phyloP scores from a whole-genome alignment of 2,797 vertebrate species.

The Crocodylus rhombifer region DNA sequence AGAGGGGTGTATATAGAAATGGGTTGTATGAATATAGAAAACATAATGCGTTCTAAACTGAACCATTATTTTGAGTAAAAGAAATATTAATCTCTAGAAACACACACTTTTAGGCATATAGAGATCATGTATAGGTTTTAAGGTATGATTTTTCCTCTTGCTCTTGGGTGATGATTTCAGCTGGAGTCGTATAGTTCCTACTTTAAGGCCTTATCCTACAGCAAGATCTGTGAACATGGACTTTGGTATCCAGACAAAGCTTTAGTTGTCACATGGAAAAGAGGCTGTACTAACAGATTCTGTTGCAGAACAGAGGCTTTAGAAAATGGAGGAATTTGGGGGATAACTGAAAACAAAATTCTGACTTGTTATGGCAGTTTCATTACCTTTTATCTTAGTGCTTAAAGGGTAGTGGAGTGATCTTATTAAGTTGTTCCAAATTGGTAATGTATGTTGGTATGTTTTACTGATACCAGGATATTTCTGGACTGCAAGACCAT shows the following conservation, averaged over 20 bases:
- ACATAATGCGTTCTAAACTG: neutral
- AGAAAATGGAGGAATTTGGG: neutral
- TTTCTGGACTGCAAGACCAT: constrained; percentile 96
- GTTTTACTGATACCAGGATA: constrained; percentile 85
- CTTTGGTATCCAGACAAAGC: neutral
- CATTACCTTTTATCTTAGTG: neutral
- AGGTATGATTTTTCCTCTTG: neutral
- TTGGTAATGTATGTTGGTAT: constrained; percentile 1
- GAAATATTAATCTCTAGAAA: too few species aligned
- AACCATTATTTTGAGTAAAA: neutral
- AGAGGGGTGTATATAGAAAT: neutral
- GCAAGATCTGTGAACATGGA: neutral
- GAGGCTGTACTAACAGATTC: neutral
- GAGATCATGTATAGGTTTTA: too few species aligned
- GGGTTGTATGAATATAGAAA: neutral
- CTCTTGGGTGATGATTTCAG: neutral
- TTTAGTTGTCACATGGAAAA: neutral
- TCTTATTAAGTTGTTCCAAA: neutral
- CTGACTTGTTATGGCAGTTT: neutral
- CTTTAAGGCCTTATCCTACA: neutral
- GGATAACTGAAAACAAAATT: neutral
- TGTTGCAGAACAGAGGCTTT: neutral
- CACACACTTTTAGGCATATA: too few species aligned
- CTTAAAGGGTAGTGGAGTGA: neutral
- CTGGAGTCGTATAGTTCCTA: neutral